A percentile compares a stretch with the other conserved stretches of the same genome.
These are phyloP conservation scores for Sebastes nivosus DNA, from an alignment of 2,797 vertebrate species.

Conservation along the genomic window DNA sequence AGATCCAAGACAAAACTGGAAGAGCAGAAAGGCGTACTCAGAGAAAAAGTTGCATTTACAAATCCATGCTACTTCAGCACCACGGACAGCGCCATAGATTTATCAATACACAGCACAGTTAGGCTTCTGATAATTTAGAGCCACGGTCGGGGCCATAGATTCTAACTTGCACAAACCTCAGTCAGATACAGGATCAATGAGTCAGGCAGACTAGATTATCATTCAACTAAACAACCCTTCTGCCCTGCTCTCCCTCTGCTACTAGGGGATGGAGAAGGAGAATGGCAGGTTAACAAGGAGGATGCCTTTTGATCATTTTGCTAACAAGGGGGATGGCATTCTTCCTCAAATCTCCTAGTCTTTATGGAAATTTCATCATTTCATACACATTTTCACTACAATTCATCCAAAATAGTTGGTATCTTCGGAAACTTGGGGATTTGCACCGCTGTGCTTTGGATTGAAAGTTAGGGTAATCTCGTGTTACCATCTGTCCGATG, in stretches of 20 bases:
- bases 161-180: not conserved
- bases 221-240: not conserved
- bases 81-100: not conserved
- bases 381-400: not conserved
- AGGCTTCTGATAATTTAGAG: no score
- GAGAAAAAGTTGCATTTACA: not conserved
- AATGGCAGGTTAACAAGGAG: not conserved
- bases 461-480: slow-evolving; percentile 2
- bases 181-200: not conserved
- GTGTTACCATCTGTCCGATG: slow-evolving; percentile 32
- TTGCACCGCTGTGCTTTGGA: slow-evolving; percentile 1
- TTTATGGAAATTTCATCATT: not conserved
- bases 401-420: not conserved
- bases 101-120: no score
- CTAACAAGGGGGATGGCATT: no score
- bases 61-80: not conserved
- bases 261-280: not conserved
- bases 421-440: not conserved
- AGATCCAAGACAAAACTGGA: no score
- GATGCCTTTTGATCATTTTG: no score
- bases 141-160: not conserved
- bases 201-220: not conserved
- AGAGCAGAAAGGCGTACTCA: not conserved
- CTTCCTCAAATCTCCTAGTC: no score
- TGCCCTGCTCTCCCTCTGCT: not conserved